phyloP scores from a whole-genome alignment of 2,113 vertebrate genomes.

The Pomatorhinus ruficollis region DNA sequence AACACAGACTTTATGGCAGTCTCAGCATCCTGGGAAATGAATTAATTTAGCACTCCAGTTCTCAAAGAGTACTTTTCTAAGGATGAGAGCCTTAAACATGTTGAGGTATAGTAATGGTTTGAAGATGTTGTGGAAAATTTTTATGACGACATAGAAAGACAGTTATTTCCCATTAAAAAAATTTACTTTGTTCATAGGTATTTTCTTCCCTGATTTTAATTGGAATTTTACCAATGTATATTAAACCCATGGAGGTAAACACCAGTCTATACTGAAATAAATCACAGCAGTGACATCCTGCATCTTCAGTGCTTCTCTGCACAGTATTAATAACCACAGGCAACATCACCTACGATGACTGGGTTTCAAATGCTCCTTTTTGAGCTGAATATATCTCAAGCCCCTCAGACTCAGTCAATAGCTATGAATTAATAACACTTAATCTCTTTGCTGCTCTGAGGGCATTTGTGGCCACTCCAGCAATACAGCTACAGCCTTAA shows the following conservation, averaged over 20 bases:
- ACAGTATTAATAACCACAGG: neutral
- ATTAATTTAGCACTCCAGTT: neutral
- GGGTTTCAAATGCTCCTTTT: neutral
- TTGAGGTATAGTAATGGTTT: accelerated
- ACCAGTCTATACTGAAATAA: neutral
- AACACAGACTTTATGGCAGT: neutral
- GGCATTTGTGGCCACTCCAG: neutral
- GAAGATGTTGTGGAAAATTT: neutral
- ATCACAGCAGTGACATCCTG: neutral
- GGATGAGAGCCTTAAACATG: neutral
- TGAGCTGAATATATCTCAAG: neutral
- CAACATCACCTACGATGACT: neutral
- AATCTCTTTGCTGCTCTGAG: neutral
- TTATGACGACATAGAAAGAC: neutral
- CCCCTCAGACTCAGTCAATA: neutral
- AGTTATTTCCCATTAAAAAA: neutral
- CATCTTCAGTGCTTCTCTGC: neutral
- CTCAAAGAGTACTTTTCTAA: neutral
- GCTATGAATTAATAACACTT: neutral
- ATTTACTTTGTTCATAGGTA: neutral
- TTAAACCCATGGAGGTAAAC: neutral
- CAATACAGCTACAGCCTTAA: accelerated
- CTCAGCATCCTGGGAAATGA: neutral
- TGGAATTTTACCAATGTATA: neutral
- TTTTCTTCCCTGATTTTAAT: neutral